A percentile compares a stretch with the other conserved stretches of the same genome.
Evolutionary conservation across 64 coral and sea anemone genomes (phyloP).

Genomic region (Cladopsammia gracilis): DNA sequence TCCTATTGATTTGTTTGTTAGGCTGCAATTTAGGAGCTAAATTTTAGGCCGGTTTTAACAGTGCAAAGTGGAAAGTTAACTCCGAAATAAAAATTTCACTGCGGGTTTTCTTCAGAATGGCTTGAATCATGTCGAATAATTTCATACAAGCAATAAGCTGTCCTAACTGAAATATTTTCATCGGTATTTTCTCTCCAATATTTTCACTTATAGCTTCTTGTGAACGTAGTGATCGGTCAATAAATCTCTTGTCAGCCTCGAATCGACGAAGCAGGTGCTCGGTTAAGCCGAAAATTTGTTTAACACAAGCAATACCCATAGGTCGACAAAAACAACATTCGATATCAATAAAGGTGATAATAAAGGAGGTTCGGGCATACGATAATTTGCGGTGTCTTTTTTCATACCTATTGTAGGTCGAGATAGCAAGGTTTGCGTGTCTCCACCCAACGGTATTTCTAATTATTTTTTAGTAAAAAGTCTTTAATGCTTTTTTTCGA

Average conservation of each 20-base stretch:
- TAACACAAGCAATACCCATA: constrained; percentile 9
- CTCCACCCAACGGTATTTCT: constrained; percentile 30
- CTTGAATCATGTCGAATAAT: no score
- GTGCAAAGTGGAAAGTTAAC: no score
- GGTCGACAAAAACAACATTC: background rate
- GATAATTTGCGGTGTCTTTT: constrained; percentile 5
- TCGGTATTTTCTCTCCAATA: background rate
- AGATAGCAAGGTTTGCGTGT: background rate
- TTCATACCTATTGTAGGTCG: background rate
- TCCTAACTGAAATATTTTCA: no score
- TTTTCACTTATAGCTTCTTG: background rate
- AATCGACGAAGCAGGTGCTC: background rate
- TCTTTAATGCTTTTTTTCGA: background rate
- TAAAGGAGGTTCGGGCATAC: constrained; percentile 3
- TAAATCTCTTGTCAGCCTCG: background rate
- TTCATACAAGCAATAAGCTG: no score
- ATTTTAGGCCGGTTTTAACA: no score
- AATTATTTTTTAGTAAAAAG: constrained; percentile 1
- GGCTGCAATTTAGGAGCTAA: no score
- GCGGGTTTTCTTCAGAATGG: no score
- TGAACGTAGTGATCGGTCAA: background rate
- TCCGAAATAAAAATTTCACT: no score
- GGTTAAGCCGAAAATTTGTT: constrained; percentile 20
- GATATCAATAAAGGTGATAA: constrained; percentile 10
- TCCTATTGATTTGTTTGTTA: background rate